phyloP scores from a whole-genome alignment of 2,113 vertebrate species.

The Trachemys scripta region DNA sequence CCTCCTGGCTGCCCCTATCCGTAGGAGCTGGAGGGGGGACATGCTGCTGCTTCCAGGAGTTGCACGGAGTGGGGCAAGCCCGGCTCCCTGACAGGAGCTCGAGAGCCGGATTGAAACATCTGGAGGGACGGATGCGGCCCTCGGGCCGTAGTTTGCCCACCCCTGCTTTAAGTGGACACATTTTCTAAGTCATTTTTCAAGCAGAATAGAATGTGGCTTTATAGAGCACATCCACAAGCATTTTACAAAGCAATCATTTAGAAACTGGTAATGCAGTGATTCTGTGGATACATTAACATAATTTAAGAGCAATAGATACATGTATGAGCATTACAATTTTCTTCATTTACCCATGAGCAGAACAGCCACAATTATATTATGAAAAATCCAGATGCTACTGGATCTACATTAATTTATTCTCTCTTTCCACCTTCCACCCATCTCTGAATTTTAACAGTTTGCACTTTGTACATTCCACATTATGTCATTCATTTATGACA shows the following conservation, averaged over 20 bases:
- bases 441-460: neutral
- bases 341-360: neutral
- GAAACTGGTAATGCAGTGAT: neutral
- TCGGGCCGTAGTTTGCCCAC: too few species aligned
- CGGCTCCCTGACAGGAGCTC: too few species aligned
- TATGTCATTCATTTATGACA: too few species aligned
- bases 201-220: neutral
- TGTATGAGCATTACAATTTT: neutral
- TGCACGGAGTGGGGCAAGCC: too few species aligned
- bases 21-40: too few species aligned
- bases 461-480: neutral
- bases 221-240: neutral
- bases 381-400: neutral
- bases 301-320: neutral
- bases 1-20: too few species aligned
- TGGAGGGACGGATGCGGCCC: too few species aligned
- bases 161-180: neutral
- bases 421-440: neutral
- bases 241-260: constrained; percentile 31
- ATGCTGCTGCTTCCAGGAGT: too few species aligned
- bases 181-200: constrained; percentile 40
- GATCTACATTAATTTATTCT: neutral
- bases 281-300: neutral
- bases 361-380: constrained; percentile 5
- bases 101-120: too few species aligned